Evolutionary conservation across 2,888 invertebrate genomes (phyloP), one percentile per base, ranked within the genome.

Genomic region (Heliconius charithonia): DNA sequence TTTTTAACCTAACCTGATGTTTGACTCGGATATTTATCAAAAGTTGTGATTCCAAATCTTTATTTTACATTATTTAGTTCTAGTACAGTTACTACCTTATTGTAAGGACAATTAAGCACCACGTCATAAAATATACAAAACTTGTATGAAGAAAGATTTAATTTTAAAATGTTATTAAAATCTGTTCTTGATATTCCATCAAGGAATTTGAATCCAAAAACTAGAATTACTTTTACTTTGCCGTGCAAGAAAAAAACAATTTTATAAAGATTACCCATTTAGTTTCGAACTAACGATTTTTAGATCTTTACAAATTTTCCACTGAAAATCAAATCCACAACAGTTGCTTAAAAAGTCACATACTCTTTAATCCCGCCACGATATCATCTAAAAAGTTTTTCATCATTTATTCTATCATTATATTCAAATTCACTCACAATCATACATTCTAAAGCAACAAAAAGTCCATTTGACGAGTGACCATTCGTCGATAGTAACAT

Each of bases 391-490:
- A 69, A 25, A 25, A 25, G 25, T 69, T 45, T 16, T 27, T 69
- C 13, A 67, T 13, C 7, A 25, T 45, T 41, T 16, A 72, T 59
- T 59, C 16, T 16, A 51, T 59, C n/a, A 32, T 59, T 72, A 59
- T 72, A 72, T 32, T 59, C 32, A 72, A 75, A 75, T 62, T 67
- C 56, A 66, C 41, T 32, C n/a, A 32, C 63, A 56, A n/a, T 22
- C 12, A 32, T 10, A 65, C 41, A 13, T 29, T 75, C 63, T 45
- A 41, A 45, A 45, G 16, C 32, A 69, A 51, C 51, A 67, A 75
- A 78, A 78, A 78, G 78, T 19, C 51, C 32, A 80, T 75, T 78
- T 75, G 78, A 75, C 75, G 75, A 78, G 78, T 63, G 71, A 75
- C 75, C 77, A 74, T 76, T 67, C 66, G 72, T 76, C 67, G 79